These are phyloP conservation scores for Papilio protenor DNA, from an alignment of 2,888 invertebrate genomes.

Conservation along the genomic window DNA sequence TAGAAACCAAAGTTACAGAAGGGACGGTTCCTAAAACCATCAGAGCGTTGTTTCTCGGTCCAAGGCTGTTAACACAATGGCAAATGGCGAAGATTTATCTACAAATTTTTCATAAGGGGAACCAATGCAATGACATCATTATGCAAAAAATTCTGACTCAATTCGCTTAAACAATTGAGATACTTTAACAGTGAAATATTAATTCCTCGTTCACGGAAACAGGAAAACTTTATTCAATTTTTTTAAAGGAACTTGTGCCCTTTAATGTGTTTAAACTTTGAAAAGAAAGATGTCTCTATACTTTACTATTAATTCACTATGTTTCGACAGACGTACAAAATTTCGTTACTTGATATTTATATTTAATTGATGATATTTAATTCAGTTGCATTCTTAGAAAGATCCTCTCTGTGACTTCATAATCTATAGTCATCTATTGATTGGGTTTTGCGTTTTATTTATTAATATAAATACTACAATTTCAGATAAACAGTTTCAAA, in stretches of 20 bases:
- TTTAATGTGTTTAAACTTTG: too few relatives aligned
- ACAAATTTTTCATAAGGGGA: slow-evolving; percentile 42
- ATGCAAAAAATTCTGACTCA: slow-evolving; percentile 44
- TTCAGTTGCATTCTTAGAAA: too few relatives aligned
- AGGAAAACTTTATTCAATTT: slow-evolving; percentile 11
- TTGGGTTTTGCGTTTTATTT: too few relatives aligned
- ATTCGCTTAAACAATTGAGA: slow-evolving; percentile 6
- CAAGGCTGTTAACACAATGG: slow-evolving; percentile 43
- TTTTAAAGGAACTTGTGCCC: neutral
- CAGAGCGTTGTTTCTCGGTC: slow-evolving; percentile 39
- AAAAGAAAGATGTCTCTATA: too few relatives aligned
- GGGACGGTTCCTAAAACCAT: slow-evolving; percentile 43
- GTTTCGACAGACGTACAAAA: too few relatives aligned
- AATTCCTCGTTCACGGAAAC: slow-evolving; percentile 16
- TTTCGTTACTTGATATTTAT: too few relatives aligned
- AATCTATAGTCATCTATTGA: too few relatives aligned
- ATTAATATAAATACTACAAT: too few relatives aligned
- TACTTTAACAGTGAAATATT: slow-evolving; percentile 29
- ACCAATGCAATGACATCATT: slow-evolving; percentile 44
- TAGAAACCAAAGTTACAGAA: slow-evolving; percentile 27
- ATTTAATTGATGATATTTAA: too few relatives aligned
- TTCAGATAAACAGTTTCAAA: too few relatives aligned
- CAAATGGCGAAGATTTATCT: slow-evolving; percentile 39
- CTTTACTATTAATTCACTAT: too few relatives aligned
- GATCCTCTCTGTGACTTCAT: too few relatives aligned